These are phyloP conservation scores for Caiman crocodilus DNA, from an alignment of 2,797 vertebrate species.

Conservation along the genomic window DNA sequence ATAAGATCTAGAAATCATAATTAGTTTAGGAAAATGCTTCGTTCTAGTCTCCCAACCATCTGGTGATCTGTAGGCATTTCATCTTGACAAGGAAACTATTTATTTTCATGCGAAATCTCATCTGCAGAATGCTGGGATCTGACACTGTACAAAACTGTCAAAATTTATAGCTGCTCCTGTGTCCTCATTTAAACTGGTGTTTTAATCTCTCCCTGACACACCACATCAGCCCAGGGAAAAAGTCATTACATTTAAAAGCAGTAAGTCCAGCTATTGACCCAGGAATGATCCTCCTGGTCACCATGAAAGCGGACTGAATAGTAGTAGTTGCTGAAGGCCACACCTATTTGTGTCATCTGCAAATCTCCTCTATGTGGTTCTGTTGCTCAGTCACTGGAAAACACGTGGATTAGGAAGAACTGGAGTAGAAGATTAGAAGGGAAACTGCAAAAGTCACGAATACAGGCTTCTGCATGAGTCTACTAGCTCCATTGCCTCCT, in stretches of 20 bases:
- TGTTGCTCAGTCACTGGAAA: constrained; percentile 64
- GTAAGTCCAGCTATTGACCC: too few relatives aligned
- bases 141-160: neutral
- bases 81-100: too few relatives aligned
- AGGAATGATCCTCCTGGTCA: neutral
- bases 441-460: constrained; percentile 41
- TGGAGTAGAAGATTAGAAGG: constrained; percentile 53
- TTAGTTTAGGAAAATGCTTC: neutral
- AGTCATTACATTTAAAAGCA: neutral
- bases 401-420: constrained; percentile 64
- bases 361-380: constrained; percentile 69
- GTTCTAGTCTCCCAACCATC: neutral
- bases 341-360: constrained; percentile 37
- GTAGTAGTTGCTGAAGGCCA: constrained; percentile 55
- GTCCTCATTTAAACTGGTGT: neutral
- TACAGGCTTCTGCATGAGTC: neutral
- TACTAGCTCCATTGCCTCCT: neutral
- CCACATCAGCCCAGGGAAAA: neutral
- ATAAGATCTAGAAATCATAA: neutral
- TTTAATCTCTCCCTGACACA: neutral
- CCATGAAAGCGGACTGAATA: constrained; percentile 28
- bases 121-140: neutral
- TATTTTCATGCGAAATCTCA: neutral
- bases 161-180: neutral
- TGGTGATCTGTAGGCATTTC: neutral